A percentile compares a stretch with the other conserved stretches of the same genome.
phyloP scores from a whole-genome alignment of 2,888 invertebrate genomes.

The Vandiemenella viatica region DNA sequence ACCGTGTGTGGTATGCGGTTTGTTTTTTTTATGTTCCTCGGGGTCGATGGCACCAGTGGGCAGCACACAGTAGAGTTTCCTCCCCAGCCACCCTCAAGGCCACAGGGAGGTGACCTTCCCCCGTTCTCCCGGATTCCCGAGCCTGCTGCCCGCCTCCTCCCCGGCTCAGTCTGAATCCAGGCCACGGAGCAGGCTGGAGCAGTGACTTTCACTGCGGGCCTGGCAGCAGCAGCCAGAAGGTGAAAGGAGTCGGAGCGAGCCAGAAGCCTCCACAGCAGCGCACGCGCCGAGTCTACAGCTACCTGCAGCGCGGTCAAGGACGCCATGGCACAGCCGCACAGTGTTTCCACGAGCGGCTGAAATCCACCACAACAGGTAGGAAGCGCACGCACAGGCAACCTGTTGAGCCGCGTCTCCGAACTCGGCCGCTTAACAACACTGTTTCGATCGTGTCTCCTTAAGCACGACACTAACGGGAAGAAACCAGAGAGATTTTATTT shows the following conservation, averaged over 20 bases:
- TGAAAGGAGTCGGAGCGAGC: neutral
- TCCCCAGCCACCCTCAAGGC: no score
- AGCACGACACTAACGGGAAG: no score
- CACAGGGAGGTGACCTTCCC: no score
- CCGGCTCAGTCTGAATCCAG: neutral
- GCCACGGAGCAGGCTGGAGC: neutral
- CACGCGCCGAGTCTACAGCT: neutral
- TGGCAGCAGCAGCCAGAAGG: neutral
- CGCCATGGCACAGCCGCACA: no score
- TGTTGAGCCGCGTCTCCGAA: no score
- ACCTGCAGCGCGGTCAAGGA: neutral
- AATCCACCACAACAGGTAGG: neutral
- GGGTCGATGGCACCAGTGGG: slow-evolving; percentile 6
- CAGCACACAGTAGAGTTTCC: no score
- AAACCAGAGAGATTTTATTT: no score
- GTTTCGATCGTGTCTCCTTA: no score
- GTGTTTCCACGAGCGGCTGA: no score
- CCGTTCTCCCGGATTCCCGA: neutral
- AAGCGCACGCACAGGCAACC: no score
- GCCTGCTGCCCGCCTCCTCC: neutral
- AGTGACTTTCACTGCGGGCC: neutral
- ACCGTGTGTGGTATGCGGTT: no score
- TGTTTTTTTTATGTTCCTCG: neutral
- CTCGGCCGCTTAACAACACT: no score
- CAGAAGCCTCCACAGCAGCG: neutral